Percentiles rank a stretch among this genome's conserved stretches.
Evolutionary conservation across 1,140 invertebrate species (phyloP).

Genomic region (Cryptotermes secundus): DNA sequence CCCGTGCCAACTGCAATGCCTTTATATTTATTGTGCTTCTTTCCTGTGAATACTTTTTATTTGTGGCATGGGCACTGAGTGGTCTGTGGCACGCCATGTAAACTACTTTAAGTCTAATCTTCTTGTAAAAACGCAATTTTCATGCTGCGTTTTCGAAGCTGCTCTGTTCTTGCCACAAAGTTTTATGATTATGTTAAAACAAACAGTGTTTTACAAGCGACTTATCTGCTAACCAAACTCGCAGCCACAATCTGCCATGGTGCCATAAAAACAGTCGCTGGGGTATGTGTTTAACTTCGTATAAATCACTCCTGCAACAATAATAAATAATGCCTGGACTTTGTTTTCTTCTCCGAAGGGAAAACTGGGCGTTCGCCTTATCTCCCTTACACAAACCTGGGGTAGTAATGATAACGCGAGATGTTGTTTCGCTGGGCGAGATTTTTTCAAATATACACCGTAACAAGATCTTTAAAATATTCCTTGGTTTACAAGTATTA

Average conservation of each 20-base stretch:
- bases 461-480: not conserved
- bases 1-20: no score
- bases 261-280: conserved; percentile 1
- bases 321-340: not conserved
- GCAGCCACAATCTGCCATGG: conserved; percentile 1
- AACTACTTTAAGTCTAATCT: no score
- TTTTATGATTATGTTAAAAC: not conserved
- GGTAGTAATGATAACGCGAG: not conserved
- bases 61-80: no score
- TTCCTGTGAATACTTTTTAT: no score
- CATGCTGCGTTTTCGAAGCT: no score
- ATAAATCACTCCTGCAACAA: conserved; percentile 5
- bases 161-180: no score
- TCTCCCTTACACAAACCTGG: not conserved
- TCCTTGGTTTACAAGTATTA: not conserved
- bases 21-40: no score
- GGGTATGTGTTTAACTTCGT: not conserved
- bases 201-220: conserved; percentile 13
- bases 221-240: conserved; percentile 10
- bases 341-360: not conserved
- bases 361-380: not conserved
- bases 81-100: no score
- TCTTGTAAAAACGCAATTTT: no score
- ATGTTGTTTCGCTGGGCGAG: not conserved
- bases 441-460: not conserved